Evolutionary conservation across 2,797 vertebrate species (phyloP).

Genomic region (Hippopotamyrus pictus): DNA sequence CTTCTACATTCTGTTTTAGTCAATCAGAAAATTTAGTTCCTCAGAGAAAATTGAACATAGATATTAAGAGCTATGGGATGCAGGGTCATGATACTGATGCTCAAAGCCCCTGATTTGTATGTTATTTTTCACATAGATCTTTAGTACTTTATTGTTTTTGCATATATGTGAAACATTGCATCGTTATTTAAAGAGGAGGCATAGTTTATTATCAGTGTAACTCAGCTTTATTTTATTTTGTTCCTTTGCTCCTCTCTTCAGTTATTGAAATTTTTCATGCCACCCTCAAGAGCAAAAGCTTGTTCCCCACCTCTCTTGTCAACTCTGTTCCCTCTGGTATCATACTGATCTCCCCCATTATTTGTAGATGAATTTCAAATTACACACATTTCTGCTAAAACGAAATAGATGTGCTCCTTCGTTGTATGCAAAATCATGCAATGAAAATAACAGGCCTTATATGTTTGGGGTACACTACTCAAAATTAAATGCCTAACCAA

Average conservation of each 20-base stretch:
- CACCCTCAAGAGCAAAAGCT: neutral
- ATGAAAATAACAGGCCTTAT: neutral
- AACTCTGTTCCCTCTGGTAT: neutral
- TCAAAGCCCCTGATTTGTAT: neutral
- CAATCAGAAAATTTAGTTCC: neutral
- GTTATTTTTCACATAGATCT: neutral
- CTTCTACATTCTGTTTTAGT: neutral
- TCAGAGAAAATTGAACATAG: neutral
- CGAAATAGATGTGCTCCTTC: neutral
- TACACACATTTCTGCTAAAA: neutral
- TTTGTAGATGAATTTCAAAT: neutral
- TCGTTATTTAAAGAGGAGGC: constrained; percentile 9
- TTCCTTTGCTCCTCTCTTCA: neutral
- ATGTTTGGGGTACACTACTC: neutral
- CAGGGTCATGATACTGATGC: neutral
- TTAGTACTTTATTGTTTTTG: neutral
- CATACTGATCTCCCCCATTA: neutral
- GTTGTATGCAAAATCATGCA: neutral
- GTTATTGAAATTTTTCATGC: neutral
- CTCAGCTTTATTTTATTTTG: neutral
- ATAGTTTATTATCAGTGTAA: neutral
- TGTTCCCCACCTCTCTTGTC: neutral
- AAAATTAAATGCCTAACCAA: neutral
- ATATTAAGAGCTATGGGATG: neutral
- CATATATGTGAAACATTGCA: neutral